phyloP scores from a whole-genome alignment of 2,797 vertebrate species.

The Dallia pectoralis region DNA sequence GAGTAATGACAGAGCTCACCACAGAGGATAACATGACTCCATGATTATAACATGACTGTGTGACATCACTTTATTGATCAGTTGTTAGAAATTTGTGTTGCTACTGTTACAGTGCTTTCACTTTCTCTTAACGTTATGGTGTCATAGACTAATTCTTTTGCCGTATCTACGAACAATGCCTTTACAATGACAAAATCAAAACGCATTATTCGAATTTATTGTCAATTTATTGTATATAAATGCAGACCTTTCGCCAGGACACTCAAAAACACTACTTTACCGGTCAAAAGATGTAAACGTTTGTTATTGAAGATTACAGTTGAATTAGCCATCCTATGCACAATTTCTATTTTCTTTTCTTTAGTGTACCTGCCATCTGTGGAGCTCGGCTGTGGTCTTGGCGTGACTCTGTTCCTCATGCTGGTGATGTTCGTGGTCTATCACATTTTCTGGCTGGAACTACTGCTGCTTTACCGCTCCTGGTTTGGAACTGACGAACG shows the following conservation, averaged over 20 bases:
- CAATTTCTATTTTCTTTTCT: constrained; percentile 14
- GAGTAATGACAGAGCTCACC: constrained; percentile 25
- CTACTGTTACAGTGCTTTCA: not conserved
- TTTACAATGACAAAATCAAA: no score
- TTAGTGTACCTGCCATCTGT: constrained; percentile 75
- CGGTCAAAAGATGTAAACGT: no score
- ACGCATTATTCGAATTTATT: no score
- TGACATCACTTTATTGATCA: not conserved
- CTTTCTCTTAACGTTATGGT: no score
- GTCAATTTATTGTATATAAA: no score
- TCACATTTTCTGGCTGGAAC: constrained; percentile 91
- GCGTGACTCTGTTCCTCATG: constrained; percentile 80
- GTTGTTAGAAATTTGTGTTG: not conserved
- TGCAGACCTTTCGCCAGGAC: no score
- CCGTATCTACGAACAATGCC: no score
- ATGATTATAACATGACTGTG: not conserved
- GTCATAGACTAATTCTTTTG: no score
- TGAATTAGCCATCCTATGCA: not conserved
- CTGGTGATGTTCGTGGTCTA: constrained; percentile 86
- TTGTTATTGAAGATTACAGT: not conserved
- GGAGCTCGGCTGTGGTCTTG: constrained; percentile 87
- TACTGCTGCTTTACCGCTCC: constrained; percentile 91
- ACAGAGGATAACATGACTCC: not conserved
- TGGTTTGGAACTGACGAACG: constrained; percentile 93
- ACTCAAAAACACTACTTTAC: no score